Evolutionary conservation across 2,888 invertebrate species (phyloP), one percentile per base, ranked within the genome.

Genomic region (Drosophila nr. medialis): DNA sequence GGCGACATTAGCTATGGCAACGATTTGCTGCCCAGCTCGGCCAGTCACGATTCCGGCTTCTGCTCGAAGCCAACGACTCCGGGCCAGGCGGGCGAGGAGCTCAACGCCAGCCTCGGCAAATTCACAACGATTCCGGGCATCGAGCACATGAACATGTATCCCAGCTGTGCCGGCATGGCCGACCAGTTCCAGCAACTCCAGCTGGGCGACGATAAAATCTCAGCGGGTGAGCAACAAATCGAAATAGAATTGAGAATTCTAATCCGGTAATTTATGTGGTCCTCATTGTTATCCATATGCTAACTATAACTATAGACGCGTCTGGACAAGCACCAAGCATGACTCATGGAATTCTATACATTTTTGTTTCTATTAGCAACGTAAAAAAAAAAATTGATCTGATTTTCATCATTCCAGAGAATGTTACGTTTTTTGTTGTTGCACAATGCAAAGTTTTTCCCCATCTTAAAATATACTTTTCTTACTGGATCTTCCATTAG

Each of bases 91-190:
- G 78, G 80, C 11, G 80, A 79, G 29, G 82, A 86, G 29, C 61
- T 91, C 6, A 90, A 79, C 29, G 91, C 92, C 4, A 77, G 83
- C 24, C 66, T 77, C 24, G 92, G 92, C 1, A 91, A 78, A 71
- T 90, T 91, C 48, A 62, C 83, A 2, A 75, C 82, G 10, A 92
- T 92, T 58, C 92, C 93, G 0, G 92, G 91, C 34, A 91, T 93
- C 30, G 91, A 92, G 62, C 91, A 93, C 24, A 91, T 92, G 90
- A 93, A 93, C 74, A 92, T 93, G 92, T 92, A 93, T 73, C 93
- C 93, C 1, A 81, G 53, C 18, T 86, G 88, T 29, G 78, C 67
- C 11, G 59, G 70, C 51, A 77, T 88, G 72, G 54, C 83, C 4
- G 80, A 88, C 15, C 84, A 88, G 36, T 81, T 91, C 15, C 90